Percentiles rank a stretch among this genome's conserved stretches.
These are phyloP conservation scores for Bhutanitis thaidina DNA, from an alignment of 2,888 invertebrate species.

Conservation along the genomic window DNA sequence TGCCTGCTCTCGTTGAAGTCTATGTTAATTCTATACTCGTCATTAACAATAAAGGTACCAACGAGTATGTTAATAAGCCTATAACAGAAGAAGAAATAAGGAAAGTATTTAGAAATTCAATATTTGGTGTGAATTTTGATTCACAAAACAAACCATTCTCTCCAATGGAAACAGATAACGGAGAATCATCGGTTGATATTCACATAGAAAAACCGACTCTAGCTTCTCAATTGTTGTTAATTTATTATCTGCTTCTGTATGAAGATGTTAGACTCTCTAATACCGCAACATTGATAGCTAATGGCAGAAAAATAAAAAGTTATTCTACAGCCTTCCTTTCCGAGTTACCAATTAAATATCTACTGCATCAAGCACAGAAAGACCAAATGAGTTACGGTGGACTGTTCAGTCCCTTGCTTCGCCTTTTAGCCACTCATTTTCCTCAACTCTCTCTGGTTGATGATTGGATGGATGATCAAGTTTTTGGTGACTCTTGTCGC, in stretches of 20 bases:
- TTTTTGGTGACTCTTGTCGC: slow-evolving; percentile 67
- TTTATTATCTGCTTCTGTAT: slow-evolving; percentile 95
- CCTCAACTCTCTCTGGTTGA: slow-evolving; percentile 97
- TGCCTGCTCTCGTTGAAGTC: slow-evolving; percentile 95
- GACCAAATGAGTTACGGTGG: slow-evolving; percentile 95
- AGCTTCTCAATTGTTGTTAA: slow-evolving; percentile 91
- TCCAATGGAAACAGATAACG: slow-evolving; percentile 78
- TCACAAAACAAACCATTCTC: slow-evolving; percentile 72
- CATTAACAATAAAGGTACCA: slow-evolving; percentile 81
- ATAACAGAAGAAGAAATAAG: slow-evolving; percentile 94
- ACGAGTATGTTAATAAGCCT: slow-evolving; percentile 93
- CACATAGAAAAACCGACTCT: slow-evolving; percentile 83
- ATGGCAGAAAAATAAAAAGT: slow-evolving; percentile 87
- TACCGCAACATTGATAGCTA: slow-evolving; percentile 82
- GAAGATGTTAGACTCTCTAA: slow-evolving; percentile 92
- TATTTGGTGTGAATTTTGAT: slow-evolving; percentile 87
- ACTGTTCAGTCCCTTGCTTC: slow-evolving; percentile 92
- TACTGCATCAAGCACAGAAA: slow-evolving; percentile 94
- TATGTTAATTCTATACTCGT: slow-evolving; percentile 95
- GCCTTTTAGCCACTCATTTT: slow-evolving; percentile 94
- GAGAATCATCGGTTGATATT: slow-evolving; percentile 71
- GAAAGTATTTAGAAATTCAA: slow-evolving; percentile 88
- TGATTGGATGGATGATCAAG: slow-evolving; percentile 94
- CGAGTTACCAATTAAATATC: slow-evolving; percentile 94
- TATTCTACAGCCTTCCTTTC: slow-evolving; percentile 93